Conservation (phyloP, 2,113 vertebrate genomes). For the Protomyctophum bolini region DNA sequence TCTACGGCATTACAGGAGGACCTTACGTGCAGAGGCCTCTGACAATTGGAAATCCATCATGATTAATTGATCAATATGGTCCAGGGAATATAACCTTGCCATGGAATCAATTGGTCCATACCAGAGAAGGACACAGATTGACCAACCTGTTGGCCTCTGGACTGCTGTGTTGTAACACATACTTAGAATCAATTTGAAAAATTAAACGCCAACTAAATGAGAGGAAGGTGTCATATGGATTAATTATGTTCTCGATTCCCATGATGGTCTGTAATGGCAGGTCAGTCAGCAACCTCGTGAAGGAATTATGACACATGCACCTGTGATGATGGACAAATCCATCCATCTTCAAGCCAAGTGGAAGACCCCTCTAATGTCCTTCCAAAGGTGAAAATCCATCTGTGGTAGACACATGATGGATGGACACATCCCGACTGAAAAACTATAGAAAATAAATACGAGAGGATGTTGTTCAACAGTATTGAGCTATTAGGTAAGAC, state of each 20-base stretch:
- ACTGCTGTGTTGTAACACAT: constrained; percentile 63
- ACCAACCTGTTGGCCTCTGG: constrained; percentile 49
- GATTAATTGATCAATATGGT: constrained; percentile 73
- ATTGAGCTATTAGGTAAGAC: too few species aligned
- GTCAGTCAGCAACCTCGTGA: constrained; percentile 37
- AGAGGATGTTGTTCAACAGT: background rate
- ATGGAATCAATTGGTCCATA: constrained; percentile 62
- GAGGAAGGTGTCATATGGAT: constrained; percentile 23
- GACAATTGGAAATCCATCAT: constrained; percentile 71
- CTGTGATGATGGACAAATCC: constrained; percentile 35
- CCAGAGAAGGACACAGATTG: constrained; percentile 44
- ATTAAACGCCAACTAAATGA: constrained; percentile 44
- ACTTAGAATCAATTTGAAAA: constrained; percentile 66
- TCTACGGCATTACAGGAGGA: constrained; percentile 56
- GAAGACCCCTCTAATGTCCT: constrained; percentile 16
- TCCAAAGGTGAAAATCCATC: constrained; percentile 26
- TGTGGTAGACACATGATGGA: constrained; percentile 26
- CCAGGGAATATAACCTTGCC: constrained; percentile 60
- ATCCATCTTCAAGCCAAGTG: constrained; percentile 19
- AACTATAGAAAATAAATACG: constrained; percentile 14
- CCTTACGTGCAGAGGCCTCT: constrained; percentile 54
- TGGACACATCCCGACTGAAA: constrained; percentile 30
- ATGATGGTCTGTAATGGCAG: constrained; percentile 35
- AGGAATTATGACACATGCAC: constrained; percentile 44
- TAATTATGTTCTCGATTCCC: constrained; percentile 51